These are phyloP conservation scores for Dufourea novaeangliae DNA, from an alignment of 1,140 invertebrate species.

Conservation along the genomic window DNA sequence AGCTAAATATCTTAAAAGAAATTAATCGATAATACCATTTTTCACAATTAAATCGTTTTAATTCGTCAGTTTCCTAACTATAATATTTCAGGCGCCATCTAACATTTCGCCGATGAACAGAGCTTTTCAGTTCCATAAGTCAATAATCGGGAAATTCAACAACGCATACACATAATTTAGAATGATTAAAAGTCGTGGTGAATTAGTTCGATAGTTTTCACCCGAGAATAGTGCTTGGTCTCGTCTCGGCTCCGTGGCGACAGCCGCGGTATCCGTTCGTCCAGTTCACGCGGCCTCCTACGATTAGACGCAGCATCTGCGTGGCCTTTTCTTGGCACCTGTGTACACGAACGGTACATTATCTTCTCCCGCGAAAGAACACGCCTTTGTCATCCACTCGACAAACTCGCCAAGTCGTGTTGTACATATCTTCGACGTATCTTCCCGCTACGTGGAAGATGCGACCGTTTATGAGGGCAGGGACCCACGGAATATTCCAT, in stretches of 20 bases:
- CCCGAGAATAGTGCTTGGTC: background rate
- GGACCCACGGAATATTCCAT: no score
- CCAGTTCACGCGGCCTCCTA: constrained; percentile 5
- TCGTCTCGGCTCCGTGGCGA: background rate
- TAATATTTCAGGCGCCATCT: no score
- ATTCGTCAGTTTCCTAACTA: no score
- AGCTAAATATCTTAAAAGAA: no score
- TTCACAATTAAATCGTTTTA: no score
- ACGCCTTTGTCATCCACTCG: constrained; percentile 72
- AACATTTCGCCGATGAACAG: no score
- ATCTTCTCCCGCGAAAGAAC: constrained; percentile 71
- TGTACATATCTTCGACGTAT: constrained; percentile 66
- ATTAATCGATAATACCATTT: no score
- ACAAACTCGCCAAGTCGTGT: constrained; percentile 55
- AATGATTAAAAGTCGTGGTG: background rate
- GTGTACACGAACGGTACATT: constrained; percentile 76
- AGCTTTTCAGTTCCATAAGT: no score
- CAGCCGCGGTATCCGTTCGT: background rate
- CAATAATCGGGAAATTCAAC: no score
- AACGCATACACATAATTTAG: background rate
- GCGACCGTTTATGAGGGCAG: background rate
- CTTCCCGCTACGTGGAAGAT: constrained; percentile 32
- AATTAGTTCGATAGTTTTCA: no score
- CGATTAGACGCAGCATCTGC: constrained; percentile 75
- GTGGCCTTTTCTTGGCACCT: constrained; percentile 70